A percentile compares a stretch with the other conserved stretches of the same genome.
Conservation (phyloP, 2,888 invertebrate genomes). For the Endomychus coccineus region DNA sequence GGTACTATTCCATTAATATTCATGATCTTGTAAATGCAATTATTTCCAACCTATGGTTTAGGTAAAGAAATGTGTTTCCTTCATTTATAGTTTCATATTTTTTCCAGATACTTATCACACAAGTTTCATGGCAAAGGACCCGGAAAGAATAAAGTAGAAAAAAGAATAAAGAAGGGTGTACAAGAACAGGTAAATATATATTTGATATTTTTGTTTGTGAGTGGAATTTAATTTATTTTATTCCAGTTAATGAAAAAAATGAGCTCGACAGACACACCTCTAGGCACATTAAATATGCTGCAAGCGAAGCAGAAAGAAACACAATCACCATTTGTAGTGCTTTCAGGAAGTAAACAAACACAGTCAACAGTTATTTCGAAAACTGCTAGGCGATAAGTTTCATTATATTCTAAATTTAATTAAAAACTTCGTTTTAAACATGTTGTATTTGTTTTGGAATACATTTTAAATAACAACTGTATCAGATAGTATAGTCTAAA, state of each 20-base stretch:
- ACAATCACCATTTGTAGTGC: constrained; percentile 84
- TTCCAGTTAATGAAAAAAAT: constrained; percentile 87
- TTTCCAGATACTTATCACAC: constrained; percentile 87
- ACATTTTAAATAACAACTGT: no score
- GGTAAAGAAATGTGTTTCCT: no score
- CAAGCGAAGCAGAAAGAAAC: constrained; percentile 94
- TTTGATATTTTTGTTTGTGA: constrained; percentile 5
- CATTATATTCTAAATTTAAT: constrained; percentile 7
- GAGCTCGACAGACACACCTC: constrained; percentile 96
- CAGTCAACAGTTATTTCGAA: constrained; percentile 43
- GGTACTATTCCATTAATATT: no score
- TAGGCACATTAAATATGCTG: constrained; percentile 88
- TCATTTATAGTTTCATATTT: no score
- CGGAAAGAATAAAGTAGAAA: constrained; percentile 97
- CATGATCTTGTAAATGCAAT: no score
- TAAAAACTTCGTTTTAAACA: no score
- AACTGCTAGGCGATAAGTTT: constrained; percentile 31
- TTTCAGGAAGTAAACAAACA: constrained; percentile 79
- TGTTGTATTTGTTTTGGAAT: no score
- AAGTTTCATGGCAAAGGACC: constrained; percentile 99
- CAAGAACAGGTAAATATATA: constrained; percentile 73
- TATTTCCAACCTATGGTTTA: no score
- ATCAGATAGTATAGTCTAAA: no score
- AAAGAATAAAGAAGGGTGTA: constrained; percentile 86
- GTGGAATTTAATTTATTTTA: constrained; percentile 4